These are phyloP conservation scores for Triops longicaudatus DNA, from an alignment of 1,140 invertebrate species.

Conservation along the genomic window DNA sequence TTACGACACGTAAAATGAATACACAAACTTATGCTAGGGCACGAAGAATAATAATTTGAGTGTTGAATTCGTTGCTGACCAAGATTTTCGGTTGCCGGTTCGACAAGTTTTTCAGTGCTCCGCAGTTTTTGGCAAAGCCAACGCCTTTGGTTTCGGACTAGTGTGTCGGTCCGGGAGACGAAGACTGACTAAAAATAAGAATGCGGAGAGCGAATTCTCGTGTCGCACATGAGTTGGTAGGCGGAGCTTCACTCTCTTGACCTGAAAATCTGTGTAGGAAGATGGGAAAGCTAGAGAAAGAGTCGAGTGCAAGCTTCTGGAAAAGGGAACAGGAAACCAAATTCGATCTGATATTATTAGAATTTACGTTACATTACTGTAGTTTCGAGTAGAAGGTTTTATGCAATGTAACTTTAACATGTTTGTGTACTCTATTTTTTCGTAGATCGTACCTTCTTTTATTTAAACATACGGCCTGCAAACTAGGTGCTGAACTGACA, in stretches of 20 bases:
- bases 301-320: background rate
- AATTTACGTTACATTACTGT: no score
- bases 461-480: no score
- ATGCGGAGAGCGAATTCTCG: background rate
- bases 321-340: no score
- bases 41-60: background rate
- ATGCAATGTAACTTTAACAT: no score
- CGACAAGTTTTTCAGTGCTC: background rate
- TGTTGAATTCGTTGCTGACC: background rate
- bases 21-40: background rate
- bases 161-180: background rate
- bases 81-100: background rate
- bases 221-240: background rate
- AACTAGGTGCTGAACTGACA: no score
- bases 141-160: background rate
- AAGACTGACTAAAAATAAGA: background rate
- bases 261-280: background rate
- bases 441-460: no score
- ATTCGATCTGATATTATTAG: no score
- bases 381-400: no score
- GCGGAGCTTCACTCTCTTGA: background rate
- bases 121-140: background rate
- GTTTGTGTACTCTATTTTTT: no score
- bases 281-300: background rate
- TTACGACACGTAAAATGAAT: background rate